Percentiles rank a stretch among this genome's conserved stretches.
These are phyloP conservation scores for Pipistrellus nathusii DNA, from an alignment of 2,797 vertebrate species.

Conservation along the genomic window DNA sequence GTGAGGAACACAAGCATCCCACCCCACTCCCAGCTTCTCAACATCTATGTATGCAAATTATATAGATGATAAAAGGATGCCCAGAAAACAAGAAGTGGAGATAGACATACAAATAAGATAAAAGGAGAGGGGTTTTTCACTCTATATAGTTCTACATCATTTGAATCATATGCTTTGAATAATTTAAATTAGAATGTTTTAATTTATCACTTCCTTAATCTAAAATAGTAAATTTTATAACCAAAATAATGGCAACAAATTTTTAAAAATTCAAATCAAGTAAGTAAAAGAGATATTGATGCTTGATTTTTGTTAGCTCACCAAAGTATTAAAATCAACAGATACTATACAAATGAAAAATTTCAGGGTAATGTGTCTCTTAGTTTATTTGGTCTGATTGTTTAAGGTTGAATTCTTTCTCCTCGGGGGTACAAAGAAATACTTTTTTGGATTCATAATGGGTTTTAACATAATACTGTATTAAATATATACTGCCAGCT, in stretches of 20 bases:
- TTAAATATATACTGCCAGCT: neutral
- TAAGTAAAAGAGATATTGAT: neutral
- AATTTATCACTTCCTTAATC: neutral
- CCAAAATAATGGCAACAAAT: neutral
- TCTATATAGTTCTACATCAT: neutral
- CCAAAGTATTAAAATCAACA: neutral
- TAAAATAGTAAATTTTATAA: neutral
- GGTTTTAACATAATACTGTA: neutral
- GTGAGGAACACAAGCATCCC: no score
- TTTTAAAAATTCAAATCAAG: constrained; percentile 28
- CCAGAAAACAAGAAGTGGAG: neutral
- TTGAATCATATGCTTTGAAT: neutral
- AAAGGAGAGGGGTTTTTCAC: neutral
- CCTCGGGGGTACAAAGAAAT: neutral
- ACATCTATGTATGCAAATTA: neutral
- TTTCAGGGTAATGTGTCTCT: neutral
- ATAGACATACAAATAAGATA: neutral
- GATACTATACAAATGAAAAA: neutral
- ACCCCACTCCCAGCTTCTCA: no score
- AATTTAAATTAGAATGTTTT: constrained; percentile 8
- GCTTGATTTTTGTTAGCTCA: neutral
- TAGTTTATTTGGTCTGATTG: neutral
- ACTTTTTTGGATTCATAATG: neutral
- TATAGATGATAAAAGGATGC: neutral
- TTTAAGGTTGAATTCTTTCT: neutral